Conservation (phyloP, 1,140 invertebrate genomes). For the Protaetia brevitarsis region DNA sequence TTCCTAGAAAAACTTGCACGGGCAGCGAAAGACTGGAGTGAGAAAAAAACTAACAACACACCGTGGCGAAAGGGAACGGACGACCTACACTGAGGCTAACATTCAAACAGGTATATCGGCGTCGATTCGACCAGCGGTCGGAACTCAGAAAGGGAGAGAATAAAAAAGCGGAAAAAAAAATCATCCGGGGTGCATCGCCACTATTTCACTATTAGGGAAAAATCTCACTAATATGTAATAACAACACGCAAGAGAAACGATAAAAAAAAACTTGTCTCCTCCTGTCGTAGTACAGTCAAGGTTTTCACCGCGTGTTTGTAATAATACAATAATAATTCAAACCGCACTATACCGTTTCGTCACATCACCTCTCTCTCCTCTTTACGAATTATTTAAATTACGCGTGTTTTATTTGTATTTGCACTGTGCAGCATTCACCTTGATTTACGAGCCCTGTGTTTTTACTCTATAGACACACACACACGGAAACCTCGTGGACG, state of each 20-base stretch:
- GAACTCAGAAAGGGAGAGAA: not conserved
- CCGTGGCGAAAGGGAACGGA: not conserved
- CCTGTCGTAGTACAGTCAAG: too few species aligned
- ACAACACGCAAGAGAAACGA: too few species aligned
- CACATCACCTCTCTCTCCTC: not conserved
- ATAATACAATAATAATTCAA: not conserved
- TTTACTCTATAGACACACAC: not conserved
- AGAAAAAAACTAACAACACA: not conserved
- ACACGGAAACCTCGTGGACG: conserved; percentile 13
- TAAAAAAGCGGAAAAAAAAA: too few species aligned
- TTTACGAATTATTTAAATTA: not conserved
- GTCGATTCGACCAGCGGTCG: too few species aligned
- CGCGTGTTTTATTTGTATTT: conserved; percentile 5
- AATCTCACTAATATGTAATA: too few species aligned
- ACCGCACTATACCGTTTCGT: not conserved
- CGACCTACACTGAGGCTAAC: conserved; percentile 1
- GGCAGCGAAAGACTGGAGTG: not conserved
- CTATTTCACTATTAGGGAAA: too few species aligned
- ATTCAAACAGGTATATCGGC: conserved; percentile 9
- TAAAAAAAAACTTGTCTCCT: too few species aligned
- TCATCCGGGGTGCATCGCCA: too few species aligned
- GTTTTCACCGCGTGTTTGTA: not conserved
- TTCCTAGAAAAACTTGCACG: conserved; percentile 6
- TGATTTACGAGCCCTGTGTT: conserved; percentile 9
- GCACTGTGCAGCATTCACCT: not conserved